A percentile compares a stretch with the other conserved stretches of the same genome.
These are phyloP conservation scores for Sinella curviseta DNA, from an alignment of 1,140 invertebrate genomes.

Conservation along the genomic window DNA sequence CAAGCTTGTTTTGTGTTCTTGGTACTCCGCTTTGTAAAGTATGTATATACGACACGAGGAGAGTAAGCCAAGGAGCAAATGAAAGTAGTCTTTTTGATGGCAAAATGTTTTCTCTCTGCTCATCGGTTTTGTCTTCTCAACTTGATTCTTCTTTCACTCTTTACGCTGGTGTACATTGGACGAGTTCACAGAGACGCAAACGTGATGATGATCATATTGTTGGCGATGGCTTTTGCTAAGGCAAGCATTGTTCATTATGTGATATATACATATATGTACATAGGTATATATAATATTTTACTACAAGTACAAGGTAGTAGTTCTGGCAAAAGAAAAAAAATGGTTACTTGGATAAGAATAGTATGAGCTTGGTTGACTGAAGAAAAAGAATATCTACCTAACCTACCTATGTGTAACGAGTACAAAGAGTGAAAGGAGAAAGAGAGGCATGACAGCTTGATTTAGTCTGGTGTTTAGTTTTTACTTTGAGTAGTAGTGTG, in stretches of 20 bases:
- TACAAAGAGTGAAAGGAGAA: too few species aligned
- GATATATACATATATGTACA: neutral
- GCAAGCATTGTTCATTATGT: neutral
- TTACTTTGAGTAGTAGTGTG: neutral
- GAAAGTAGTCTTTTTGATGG: neutral
- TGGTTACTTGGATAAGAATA: too few species aligned
- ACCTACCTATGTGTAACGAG: too few species aligned
- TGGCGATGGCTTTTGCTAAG: neutral
- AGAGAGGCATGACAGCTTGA: neutral
- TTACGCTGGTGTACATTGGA: too few species aligned
- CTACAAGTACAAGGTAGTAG: too few species aligned
- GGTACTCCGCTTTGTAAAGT: neutral
- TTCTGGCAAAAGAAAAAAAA: too few species aligned
- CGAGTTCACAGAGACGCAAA: too few species aligned
- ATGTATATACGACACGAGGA: neutral
- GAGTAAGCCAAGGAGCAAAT: neutral
- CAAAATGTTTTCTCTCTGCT: constrained; percentile 15
- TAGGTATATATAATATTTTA: too few species aligned
- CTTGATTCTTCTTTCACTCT: too few species aligned
- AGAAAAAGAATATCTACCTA: too few species aligned
- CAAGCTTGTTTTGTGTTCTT: too few species aligned
- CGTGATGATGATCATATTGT: neutral
- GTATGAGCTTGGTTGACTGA: too few species aligned
- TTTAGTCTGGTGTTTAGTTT: neutral
- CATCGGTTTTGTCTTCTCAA: constrained; percentile 3